These are phyloP conservation scores for Marronus borbonicus DNA, from an alignment of 2,888 invertebrate species.

Conservation along the genomic window DNA sequence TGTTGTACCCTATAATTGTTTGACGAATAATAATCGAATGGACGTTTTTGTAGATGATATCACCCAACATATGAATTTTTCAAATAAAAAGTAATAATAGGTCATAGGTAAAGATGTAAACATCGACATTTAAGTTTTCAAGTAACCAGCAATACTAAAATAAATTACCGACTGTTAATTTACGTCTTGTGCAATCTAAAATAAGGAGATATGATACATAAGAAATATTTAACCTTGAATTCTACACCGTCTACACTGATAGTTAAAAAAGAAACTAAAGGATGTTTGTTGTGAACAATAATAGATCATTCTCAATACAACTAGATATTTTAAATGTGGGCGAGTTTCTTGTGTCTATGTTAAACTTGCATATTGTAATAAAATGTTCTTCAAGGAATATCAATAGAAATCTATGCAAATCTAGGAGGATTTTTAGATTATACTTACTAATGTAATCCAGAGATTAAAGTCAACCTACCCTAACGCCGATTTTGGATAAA, in stretches of 20 bases:
- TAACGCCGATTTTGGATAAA: too few species aligned
- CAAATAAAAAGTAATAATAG: constrained; percentile 27
- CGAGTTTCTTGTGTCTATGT: too few species aligned
- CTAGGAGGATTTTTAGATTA: too few species aligned
- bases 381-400: too few species aligned
- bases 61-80: background rate
- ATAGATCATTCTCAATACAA: too few species aligned
- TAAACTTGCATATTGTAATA: too few species aligned
- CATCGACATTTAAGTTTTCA: constrained; percentile 38
- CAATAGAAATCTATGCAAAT: too few species aligned
- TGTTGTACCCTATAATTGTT: too few species aligned
- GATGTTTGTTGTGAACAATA: background rate
- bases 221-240: constrained; percentile 38
- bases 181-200: background rate
- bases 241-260: background rate
- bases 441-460: too few species aligned
- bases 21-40: background rate
- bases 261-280: background rate
- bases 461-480: too few species aligned
- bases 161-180: constrained; percentile 2
- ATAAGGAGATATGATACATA: background rate
- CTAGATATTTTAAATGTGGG: too few species aligned
- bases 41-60: constrained; percentile 16
- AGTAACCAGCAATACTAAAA: constrained; percentile 7
- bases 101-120: constrained; percentile 37